Evolutionary conservation across 1,140 invertebrate species (phyloP), one percentile per base, ranked within the genome.

Genomic region (Macrosteles quadrilineatus): DNA sequence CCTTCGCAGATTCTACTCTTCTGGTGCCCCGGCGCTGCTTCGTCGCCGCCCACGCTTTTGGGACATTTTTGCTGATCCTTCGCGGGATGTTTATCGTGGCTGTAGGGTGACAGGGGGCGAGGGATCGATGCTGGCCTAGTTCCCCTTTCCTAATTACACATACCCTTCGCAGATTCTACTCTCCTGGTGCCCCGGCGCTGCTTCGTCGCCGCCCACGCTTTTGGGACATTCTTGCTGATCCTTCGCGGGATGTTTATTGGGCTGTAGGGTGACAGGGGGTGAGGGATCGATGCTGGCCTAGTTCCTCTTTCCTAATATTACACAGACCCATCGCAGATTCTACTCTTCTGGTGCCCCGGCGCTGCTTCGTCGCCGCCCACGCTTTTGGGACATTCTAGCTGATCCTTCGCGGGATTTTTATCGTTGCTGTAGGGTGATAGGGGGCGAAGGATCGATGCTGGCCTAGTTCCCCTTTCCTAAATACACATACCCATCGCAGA

Each of bases 81-180:
- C n/a, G n/a, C n/a, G n/a, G n/a, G n/a, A n/a, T n/a, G n/a, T n/a
- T n/a, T n/a, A n/a, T n/a, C n/a, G 23, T 23, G 53, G 53, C 14
- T 12, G 53, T 57, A 12, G 53, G 53, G 19, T 17, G 53, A 6
- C 4, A 23, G 2, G 29, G 29, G 27, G 29, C 11, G 59, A 17
- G n/a, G 55, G 27, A 59, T 59, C 55, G 55, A 59, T 59, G 55
- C 55, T 59, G 55, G 55, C 55, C 55, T 59, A 59, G 55, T 59
- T 59, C 55, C 55, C 55, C 55, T 59, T 21, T 23, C 55, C 55
- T 59, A 59, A 59, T 59, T 59, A 59, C 55, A 23, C 6, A 14
- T 11, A 9, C 55, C 25, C 55, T 59, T 59, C 23, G 14, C 17
- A n/a, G 25, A 14, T 59, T 59, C 55, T 59, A 23, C 55, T 27